A percentile compares a stretch with the other conserved stretches of the same genome.
These are phyloP conservation scores for Sycophila texana DNA, from an alignment of 2,888 invertebrate genomes.

Conservation along the genomic window DNA sequence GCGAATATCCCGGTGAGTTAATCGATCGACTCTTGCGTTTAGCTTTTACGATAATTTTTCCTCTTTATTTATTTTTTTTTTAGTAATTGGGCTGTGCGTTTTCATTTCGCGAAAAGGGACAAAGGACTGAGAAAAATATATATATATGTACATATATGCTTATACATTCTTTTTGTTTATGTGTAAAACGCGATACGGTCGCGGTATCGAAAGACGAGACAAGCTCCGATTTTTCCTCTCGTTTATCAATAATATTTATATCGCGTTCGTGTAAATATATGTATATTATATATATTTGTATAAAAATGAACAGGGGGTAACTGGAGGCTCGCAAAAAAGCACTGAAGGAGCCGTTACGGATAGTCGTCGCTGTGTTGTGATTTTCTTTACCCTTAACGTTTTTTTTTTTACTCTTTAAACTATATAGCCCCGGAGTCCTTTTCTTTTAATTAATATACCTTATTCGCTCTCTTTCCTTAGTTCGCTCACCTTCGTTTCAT, in stretches of 20 bases:
- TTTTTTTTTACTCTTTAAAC: constrained; percentile 21
- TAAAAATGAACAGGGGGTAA: constrained; percentile 38
- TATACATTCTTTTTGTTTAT: too few relatives aligned
- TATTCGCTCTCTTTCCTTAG: constrained; percentile 22
- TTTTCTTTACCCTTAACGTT: constrained; percentile 2
- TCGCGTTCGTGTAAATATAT: constrained; percentile 14
- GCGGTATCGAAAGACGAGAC: constrained; percentile 13
- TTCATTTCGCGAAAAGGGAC: constrained; percentile 21
- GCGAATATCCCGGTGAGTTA: constrained; percentile 17
- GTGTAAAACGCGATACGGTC: not conserved
- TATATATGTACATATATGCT: constrained; percentile 3
- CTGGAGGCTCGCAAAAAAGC: constrained; percentile 56
- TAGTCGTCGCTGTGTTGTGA: constrained; percentile 28
- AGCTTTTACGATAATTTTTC: not conserved
- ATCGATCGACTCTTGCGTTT: not conserved
- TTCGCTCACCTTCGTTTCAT: constrained; percentile 22
- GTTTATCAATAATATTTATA: constrained; percentile 32
- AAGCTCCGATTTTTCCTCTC: not conserved
- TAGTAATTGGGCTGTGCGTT: constrained; percentile 39
- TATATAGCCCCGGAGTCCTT: constrained; percentile 13
- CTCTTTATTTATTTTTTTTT: not conserved
- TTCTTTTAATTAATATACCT: constrained; percentile 24
- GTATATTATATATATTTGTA: constrained; percentile 21
- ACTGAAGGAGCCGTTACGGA: constrained; percentile 46
- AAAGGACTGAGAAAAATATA: constrained; percentile 21